phyloP scores from a whole-genome alignment of 2,113 vertebrate species.

The Oncorhynchus masou region DNA sequence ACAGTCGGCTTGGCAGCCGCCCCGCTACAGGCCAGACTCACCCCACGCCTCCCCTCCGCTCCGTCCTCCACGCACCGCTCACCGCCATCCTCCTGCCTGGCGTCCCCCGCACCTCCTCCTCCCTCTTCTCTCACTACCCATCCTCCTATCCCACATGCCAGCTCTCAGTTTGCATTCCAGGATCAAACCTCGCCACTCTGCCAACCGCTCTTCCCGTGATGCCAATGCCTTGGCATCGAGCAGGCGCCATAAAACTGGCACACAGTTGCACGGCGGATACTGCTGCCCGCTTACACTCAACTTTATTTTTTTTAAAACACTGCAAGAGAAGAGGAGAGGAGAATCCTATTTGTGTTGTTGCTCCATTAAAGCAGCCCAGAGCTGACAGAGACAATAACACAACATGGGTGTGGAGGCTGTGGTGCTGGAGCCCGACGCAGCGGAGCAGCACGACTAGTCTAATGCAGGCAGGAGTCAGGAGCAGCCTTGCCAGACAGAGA shows the following conservation, averaged over 20 bases:
- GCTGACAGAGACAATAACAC: constrained; percentile 23
- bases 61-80: constrained; percentile 42
- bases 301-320: too few relatives aligned
- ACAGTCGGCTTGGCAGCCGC: constrained; percentile 68
- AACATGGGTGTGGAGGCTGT: neutral
- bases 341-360: constrained; percentile 47
- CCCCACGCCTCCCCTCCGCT: constrained; percentile 35
- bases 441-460: too few relatives aligned
- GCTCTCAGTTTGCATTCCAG: constrained; percentile 60
- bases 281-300: constrained; percentile 58
- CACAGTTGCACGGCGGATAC: constrained; percentile 39
- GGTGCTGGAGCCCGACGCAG: too few relatives aligned
- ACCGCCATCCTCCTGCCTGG: constrained; percentile 33
- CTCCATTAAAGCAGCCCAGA: constrained; percentile 36
- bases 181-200: constrained; percentile 54
- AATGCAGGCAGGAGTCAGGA: too few relatives aligned
- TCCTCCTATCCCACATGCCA: constrained; percentile 58
- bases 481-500: too few relatives aligned
- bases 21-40: constrained; percentile 37
- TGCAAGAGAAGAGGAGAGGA: constrained; percentile 19
- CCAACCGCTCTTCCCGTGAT: constrained; percentile 52
- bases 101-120: constrained; percentile 20
- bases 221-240: constrained; percentile 65
- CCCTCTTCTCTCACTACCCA: constrained; percentile 45
- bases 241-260: constrained; percentile 50